phyloP scores from a whole-genome alignment of 2,888 invertebrate species.

The Eupithecia subumbrata region DNA sequence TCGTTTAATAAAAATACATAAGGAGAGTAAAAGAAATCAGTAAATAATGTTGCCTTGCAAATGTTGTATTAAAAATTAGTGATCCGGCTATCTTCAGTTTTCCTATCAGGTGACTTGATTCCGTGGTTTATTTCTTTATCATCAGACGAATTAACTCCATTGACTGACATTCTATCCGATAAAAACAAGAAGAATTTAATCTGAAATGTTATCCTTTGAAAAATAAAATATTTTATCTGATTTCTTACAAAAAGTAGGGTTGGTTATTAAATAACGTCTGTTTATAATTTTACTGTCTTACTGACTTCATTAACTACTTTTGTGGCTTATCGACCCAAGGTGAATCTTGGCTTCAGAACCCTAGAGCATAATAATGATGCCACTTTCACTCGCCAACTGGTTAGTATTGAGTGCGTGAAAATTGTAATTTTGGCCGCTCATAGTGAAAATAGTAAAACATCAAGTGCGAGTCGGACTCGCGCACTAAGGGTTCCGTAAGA shows the following conservation, averaged over 20 bases:
- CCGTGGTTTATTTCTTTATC: conserved; percentile 43
- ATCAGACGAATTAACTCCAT: conserved; percentile 47
- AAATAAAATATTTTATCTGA: not conserved
- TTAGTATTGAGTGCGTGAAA: too few species aligned
- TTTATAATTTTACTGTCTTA: not conserved
- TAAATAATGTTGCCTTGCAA: not conserved
- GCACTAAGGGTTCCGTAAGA: too few species aligned
- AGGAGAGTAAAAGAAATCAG: not conserved
- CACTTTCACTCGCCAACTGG: too few species aligned
- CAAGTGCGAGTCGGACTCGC: too few species aligned
- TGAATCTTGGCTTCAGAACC: not conserved
- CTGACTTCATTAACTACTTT: not conserved
- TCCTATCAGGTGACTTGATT: not conserved
- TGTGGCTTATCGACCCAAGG: not conserved
- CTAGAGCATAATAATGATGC: too few species aligned
- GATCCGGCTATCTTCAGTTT: not conserved
- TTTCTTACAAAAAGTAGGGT: not conserved
- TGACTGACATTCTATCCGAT: conserved; percentile 31
- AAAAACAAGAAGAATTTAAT: conserved; percentile 19
- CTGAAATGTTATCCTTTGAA: not conserved
- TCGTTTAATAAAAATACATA: too few species aligned
- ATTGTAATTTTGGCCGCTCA: too few species aligned
- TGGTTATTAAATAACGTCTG: not conserved
- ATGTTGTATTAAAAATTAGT: not conserved
- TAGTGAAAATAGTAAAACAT: too few species aligned